These are phyloP conservation scores for Cladorhizidae sp. DNA, from an alignment of 37 sponge, comb jelly and placozoan genomes.

Conservation along the genomic window DNA sequence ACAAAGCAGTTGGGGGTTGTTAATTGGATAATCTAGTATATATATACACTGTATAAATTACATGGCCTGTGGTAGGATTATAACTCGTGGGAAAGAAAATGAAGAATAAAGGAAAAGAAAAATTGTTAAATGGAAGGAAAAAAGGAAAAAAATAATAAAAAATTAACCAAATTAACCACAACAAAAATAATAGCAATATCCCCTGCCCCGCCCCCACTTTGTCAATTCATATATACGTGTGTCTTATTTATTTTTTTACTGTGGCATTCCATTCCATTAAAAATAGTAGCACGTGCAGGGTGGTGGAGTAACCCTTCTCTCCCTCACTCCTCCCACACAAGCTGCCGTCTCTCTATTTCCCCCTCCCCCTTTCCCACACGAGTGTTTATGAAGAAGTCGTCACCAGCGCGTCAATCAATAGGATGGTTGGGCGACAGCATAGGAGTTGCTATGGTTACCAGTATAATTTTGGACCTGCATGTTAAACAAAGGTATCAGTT, in stretches of 20 bases:
- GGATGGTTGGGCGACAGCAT: conserved; percentile 41
- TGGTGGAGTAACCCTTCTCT: background rate
- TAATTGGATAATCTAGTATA: background rate
- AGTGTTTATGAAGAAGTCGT: background rate
- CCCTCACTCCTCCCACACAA: too few relatives aligned
- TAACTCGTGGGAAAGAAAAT: background rate
- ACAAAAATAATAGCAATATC: background rate
- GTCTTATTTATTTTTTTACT: background rate
- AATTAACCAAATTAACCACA: too few relatives aligned
- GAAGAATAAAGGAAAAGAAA: background rate
- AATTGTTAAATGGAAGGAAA: background rate
- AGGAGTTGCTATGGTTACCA: conserved; percentile 25
- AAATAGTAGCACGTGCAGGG: background rate
- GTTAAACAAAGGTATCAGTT: background rate
- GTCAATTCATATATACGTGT: background rate
- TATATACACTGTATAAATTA: too few relatives aligned
- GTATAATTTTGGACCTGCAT: conserved; percentile 40
- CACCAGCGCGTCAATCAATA: conserved; percentile 1
- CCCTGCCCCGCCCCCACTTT: background rate
- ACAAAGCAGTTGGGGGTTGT: too few relatives aligned
- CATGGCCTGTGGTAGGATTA: too few relatives aligned
- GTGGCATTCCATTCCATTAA: background rate
- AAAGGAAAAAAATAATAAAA: too few relatives aligned
- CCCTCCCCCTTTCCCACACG: background rate
- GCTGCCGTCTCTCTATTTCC: background rate